Base-by-base conservation (phyloP, 2,797 vertebrate species). In the Rhodeus uyekii region DNA sequence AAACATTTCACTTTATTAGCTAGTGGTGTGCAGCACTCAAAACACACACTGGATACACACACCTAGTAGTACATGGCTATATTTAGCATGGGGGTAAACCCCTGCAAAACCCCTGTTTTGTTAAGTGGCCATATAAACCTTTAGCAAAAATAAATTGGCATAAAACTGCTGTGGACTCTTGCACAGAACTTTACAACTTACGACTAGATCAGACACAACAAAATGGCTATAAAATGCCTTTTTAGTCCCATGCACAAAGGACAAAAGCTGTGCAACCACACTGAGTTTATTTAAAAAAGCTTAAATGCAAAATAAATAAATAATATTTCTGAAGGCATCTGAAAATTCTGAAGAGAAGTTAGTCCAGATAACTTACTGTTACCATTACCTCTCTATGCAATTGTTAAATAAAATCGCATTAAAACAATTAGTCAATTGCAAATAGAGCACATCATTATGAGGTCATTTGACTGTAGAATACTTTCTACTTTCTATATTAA, bases 101-200 rank as follows among this genome's bases (percentile, higher is more conserved):
- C 55, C 34, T 61, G 22, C 39, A 44, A 76, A 71, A 60, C 36
- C 64, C 46, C 44, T 32, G 19, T 34, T 36, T 46, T 64, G 71
- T 65, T 44, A 83, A 74, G 8, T 46, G 58, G 24, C 46, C 64
- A 53, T 27, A 61, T 32, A 71, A 42, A 42, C 24, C 36, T 78
- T 58, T 38, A 39, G 73, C 42, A n/a, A n/a, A n/a, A n/a, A n/a
- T n/a, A n/a, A 78, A 29, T 19, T 73, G 69, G 82, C 67, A 73
- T 34, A 12, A 53, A 67, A 67, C 27, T 42, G 24, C 19, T 61
- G 2, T n/a, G 46, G 60, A 64, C 46, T 38, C 48, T 55, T 27
- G 50, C 32, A 46, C 48, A 72, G 29, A 72, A 34, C 50, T 27
- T 48, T 22, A 44, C 61, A 29, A 42, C 71, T 44, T 24, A 29